phyloP scores from a whole-genome alignment of 2,888 invertebrate genomes.

The Ametastegia equiseti region DNA sequence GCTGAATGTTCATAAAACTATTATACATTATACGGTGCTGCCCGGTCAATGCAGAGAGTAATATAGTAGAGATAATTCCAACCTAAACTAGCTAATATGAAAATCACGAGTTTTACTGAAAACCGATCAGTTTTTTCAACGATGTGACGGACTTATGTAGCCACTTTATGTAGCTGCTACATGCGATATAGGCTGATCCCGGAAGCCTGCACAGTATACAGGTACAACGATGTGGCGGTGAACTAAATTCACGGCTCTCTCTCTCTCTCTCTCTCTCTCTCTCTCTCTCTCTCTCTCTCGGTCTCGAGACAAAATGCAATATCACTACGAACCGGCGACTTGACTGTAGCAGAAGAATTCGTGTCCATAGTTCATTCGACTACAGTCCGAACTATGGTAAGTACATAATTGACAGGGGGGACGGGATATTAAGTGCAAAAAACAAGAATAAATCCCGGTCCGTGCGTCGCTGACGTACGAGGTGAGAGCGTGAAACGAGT shows the following conservation, averaged over 20 bases:
- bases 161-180: too few species aligned
- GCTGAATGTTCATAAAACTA: neutral
- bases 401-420: neutral
- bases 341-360: neutral
- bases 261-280: too few species aligned
- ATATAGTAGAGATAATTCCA: too few species aligned
- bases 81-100: too few species aligned
- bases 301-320: neutral
- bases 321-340: neutral
- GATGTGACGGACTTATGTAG: too few species aligned
- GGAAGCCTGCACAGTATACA: neutral
- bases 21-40: neutral
- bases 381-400: neutral
- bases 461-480: constrained; percentile 21
- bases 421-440: neutral
- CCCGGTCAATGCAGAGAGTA: neutral
- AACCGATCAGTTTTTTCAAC: too few species aligned
- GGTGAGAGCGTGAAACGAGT: neutral
- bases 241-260: neutral
- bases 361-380: neutral
- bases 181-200: too few species aligned
- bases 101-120: too few species aligned
- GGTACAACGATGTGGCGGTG: neutral
- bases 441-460: constrained; percentile 13
- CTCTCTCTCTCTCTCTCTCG: too few species aligned